A percentile compares a stretch with the other conserved stretches of the same genome.
Conservation (phyloP, 1,140 invertebrate species). For the Pygmarrhopalites habei region DNA sequence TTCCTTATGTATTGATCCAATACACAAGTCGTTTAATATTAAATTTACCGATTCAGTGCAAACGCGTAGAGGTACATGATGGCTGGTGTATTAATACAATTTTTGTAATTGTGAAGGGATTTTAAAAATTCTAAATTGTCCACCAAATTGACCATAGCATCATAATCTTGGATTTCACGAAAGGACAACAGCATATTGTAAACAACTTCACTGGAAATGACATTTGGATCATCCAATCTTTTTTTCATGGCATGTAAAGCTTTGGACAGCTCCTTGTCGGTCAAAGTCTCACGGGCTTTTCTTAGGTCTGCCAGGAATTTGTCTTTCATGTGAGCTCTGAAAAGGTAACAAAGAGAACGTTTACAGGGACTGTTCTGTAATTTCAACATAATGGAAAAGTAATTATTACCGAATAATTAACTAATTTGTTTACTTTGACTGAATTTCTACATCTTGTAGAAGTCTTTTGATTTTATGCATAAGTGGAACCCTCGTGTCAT, state of each 20-base stretch:
- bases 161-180: slow-evolving; percentile 90
- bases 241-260: slow-evolving; percentile 83
- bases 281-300: slow-evolving; percentile 80
- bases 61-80: slow-evolving; percentile 94
- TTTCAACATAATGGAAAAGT: not conserved
- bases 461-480: slow-evolving; percentile 67
- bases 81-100: slow-evolving; percentile 79
- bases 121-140: slow-evolving; percentile 68
- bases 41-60: slow-evolving; percentile 77
- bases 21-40: no score
- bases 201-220: slow-evolving; percentile 88
- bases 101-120: slow-evolving; percentile 83
- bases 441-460: slow-evolving; percentile 87
- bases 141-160: slow-evolving; percentile 94
- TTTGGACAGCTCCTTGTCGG: slow-evolving; percentile 75
- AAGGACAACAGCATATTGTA: slow-evolving; percentile 87
- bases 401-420: not conserved
- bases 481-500: slow-evolving; percentile 60
- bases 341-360: slow-evolving; percentile 42
- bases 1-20: no score
- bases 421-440: slow-evolving; percentile 63
- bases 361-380: not conserved
- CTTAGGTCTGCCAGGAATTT: slow-evolving; percentile 92
- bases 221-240: slow-evolving; percentile 91
- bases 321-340: slow-evolving; percentile 91